Base-by-base conservation (phyloP, 37 sponge, comb jelly and placozoan genomes). In the Ephydatia muelleri region DNA sequence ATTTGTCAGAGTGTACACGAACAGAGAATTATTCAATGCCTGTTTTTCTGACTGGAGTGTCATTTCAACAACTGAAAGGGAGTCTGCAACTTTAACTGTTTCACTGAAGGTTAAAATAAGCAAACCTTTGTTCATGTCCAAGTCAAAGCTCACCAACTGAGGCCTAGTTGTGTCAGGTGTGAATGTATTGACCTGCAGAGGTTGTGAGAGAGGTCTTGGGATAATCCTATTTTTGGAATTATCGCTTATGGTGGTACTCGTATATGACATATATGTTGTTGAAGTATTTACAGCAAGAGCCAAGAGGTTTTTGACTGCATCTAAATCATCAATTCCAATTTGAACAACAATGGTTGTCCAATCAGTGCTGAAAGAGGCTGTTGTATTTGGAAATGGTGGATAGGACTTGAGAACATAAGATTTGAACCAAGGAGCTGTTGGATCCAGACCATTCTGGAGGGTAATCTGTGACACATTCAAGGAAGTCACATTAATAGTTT, bases 61-160 rank as follows among this genome's bases (percentile, higher is more conserved):
- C 72, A 93, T 91, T 68, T 93, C 83, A 22, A 90, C 85, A 3
- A 96, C 90, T 83, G 92, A 77, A 12, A 96, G 82, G 48, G 91
- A 86, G 67, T 96, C 97, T 75, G 70, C 36, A 21, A 96, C 85
- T 76, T 94, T 91, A 12, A 96, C 97, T 19, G 92, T 94, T 40
- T 96, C 97, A 23, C 90, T 84, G 91, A 96, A 96, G 13, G 94
- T 96, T 76, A 96, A 69, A 13, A 94, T 92, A 75, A 96, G 68
- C 26, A 87, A 27, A 3, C 94, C 94, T 80, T 89, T 86, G 81
- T 96, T 80, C 32, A 96, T 73, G 75, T 96, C 97, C 9, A 96
- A 72, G 72, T 91, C 94, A 87, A 92, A 96, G 73, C 92, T 94
- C 2, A 65, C 38, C 70, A 96, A 77, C 38, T 79, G 47, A 0